Base-by-base conservation (phyloP, 2,888 invertebrate species). In the Chloroclysta siterata region DNA sequence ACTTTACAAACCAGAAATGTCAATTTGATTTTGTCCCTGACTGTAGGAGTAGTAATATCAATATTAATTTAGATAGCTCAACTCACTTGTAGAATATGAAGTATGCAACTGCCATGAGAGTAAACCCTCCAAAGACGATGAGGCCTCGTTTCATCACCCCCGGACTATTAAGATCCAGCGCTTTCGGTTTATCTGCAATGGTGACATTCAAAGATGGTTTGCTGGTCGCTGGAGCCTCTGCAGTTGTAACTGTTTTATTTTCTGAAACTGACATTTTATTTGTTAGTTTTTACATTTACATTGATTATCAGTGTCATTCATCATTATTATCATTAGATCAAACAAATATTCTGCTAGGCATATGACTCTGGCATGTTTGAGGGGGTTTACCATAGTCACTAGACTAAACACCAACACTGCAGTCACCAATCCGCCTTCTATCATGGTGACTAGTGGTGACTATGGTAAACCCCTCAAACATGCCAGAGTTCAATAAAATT, bases 101-200 rank as follows among this genome's bases (percentile, higher is more conserved):
- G 74, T 93, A 93, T 14, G 89, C 89, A 14, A 84, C 73, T 15
- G 89, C 93, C 65, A 93, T 75, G 14, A 93, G 71, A 1, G 87
- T 84, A 76, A 93, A 90, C 48, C 92, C 92, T 58, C 93, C 92
- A 73, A 93, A 93, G 0, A 93, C 93, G 57, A 93, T 93, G 2
- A 89, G 72, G 0, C 87, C 93, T 71, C 93, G 79, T 68, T 88
- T 92, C 47, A 89, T 69, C 36, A 92, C 93, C 41, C 90, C 93
- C 0, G 93, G 90, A 46, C 80, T 86, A 41, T 83, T 86, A 2
- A 89, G 66, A 64, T 89, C 84, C 17, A 85, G 57, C 5, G 73
- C 63, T 47, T 81, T 81, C 0, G 76, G 69, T 58, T 80, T 80
- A 13, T 72, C 78, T 7, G 68, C 65, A n/a, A 48, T 53, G 15